Conservation (phyloP, 2,797 vertebrate genomes). For the Psittacula echo region DNA sequence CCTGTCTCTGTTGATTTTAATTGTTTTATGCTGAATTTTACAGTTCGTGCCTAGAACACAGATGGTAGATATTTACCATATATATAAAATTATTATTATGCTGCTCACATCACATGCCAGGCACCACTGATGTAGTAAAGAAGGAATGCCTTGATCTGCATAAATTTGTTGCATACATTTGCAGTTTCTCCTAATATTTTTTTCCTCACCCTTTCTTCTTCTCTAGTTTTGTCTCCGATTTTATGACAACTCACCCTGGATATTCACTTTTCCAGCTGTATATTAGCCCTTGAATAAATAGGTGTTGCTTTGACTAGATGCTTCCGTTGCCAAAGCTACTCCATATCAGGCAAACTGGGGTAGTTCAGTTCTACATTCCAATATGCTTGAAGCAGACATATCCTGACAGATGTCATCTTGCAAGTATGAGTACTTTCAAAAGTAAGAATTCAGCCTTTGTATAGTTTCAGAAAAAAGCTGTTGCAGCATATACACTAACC, state of each 20-base stretch:
- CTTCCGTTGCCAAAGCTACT: background rate
- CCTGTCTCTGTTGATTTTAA: conserved; percentile 55
- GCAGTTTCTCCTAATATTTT: background rate
- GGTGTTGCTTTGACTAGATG: background rate
- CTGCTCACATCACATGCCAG: conserved; percentile 59
- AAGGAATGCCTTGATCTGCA: conserved; percentile 66
- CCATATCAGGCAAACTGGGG: background rate
- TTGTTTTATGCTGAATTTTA: conserved; percentile 62
- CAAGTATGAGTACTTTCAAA: background rate
- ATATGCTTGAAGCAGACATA: background rate
- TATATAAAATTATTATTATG: conserved; percentile 58
- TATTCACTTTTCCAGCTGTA: background rate
- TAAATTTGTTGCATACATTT: conserved; percentile 53
- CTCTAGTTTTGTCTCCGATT: background rate
- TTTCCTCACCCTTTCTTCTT: conserved; percentile 3
- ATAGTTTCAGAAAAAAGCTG: background rate
- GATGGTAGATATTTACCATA: conserved; percentile 65
- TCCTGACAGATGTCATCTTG: background rate
- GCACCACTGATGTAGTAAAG: conserved; percentile 28
- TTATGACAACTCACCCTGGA: background rate
- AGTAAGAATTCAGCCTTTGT: background rate
- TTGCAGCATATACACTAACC: background rate
- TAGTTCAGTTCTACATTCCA: background rate
- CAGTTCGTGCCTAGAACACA: conserved; percentile 39
- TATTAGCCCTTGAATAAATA: background rate